A percentile compares a stretch with the other conserved stretches of the same genome.
phyloP scores from a whole-genome alignment of 64 coral and sea anemone species.

The Montipora efflorescens region DNA sequence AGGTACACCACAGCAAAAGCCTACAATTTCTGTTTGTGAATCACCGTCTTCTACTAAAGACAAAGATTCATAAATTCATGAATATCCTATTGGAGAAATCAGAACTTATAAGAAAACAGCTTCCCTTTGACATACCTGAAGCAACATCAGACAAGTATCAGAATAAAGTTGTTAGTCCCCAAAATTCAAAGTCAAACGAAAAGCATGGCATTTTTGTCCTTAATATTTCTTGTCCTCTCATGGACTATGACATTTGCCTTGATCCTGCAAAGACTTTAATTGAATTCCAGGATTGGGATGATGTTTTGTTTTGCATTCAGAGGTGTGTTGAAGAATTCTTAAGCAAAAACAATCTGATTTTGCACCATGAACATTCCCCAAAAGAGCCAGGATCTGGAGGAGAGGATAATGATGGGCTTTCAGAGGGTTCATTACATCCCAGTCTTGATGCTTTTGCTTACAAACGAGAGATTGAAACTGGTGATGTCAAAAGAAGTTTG shows the following conservation, averaged over 20 bases:
- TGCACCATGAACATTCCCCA: conserved; percentile 18
- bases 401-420: conserved; percentile 20
- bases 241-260: conserved; percentile 86
- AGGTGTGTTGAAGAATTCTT: conserved; percentile 83
- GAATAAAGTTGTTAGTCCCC: conserved; percentile 21
- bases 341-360: conserved; percentile 31
- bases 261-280: conserved; percentile 95
- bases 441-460: conserved; percentile 38
- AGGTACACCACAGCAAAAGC: conserved; percentile 77
- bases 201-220: conserved; percentile 86
- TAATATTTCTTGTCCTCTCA: conserved; percentile 78
- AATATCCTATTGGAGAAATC: conserved; percentile 79
- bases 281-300: conserved; percentile 94
- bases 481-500: conserved; percentile 78
- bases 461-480: conserved; percentile 66
- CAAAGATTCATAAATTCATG: conserved; percentile 90
- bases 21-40: conserved; percentile 96
- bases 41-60: conserved; percentile 84
- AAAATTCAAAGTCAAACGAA: conserved; percentile 35
- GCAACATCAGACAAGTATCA: conserved; percentile 6
- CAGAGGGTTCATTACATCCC: neutral
- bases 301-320: conserved; percentile 69
- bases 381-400: conserved; percentile 10
- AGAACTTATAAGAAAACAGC: conserved; percentile 43
- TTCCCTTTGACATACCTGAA: neutral